Conservation (phyloP, 2,113 vertebrate species). For the Dipodomys ordii region DNA sequence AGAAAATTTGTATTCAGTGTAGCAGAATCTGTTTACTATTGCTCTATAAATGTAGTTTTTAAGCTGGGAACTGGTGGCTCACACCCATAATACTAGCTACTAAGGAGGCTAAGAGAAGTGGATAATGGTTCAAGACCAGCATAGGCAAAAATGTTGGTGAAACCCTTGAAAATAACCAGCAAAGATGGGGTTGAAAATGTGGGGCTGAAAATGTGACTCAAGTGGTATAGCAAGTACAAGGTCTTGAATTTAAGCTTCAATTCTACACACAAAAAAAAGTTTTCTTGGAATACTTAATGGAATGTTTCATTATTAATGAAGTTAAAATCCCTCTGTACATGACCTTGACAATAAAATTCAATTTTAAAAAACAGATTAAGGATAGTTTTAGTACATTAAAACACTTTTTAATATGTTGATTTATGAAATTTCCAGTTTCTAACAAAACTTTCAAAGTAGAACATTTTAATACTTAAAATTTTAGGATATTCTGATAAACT, state of each 20-base stretch:
- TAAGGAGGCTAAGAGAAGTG: no score
- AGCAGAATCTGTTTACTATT: background rate
- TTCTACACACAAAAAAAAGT: background rate
- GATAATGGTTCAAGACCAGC: no score
- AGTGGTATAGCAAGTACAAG: no score
- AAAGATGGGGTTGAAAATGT: no score
- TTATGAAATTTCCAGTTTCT: background rate
- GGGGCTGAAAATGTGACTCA: no score
- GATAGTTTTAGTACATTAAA: background rate
- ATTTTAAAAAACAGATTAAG: background rate
- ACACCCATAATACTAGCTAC: no score
- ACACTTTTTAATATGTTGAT: background rate
- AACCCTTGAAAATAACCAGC: no score
- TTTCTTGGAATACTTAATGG: background rate
- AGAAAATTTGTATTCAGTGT: background rate
- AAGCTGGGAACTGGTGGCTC: no score
- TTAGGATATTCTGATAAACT: background rate
- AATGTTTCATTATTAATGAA: background rate
- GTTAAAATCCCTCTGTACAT: background rate
- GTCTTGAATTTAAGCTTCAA: no score
- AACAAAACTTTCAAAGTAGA: background rate
- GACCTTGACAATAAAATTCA: no score
- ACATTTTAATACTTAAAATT: slow-evolving; percentile 6
- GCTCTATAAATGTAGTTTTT: background rate
- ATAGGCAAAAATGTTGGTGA: no score